phyloP scores from a whole-genome alignment of 2,113 vertebrate species.

The Varanus salvator region DNA sequence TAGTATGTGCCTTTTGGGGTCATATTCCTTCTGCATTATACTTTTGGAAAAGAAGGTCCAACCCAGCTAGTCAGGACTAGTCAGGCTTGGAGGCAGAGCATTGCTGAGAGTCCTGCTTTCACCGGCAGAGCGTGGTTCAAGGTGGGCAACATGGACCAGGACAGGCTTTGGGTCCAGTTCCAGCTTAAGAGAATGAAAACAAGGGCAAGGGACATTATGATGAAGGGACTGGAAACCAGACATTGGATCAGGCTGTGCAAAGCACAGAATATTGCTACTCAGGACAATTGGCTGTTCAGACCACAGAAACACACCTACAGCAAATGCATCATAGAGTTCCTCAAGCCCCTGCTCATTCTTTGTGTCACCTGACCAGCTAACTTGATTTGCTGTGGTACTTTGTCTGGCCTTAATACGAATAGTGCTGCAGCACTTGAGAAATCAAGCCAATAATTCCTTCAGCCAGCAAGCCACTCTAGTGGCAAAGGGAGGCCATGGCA shows the following conservation, averaged over 20 bases:
- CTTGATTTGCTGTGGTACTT: background rate
- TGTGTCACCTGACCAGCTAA: background rate
- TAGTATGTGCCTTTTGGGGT: conserved; percentile 27
- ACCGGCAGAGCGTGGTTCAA: background rate
- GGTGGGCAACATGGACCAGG: background rate
- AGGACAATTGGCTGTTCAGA: background rate
- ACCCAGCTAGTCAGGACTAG: conserved; percentile 9
- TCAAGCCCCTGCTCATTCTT: background rate
- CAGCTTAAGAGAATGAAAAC: background rate
- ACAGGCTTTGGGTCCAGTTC: background rate
- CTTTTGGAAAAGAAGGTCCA: conserved; percentile 29
- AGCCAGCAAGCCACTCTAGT: background rate
- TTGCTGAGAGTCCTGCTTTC: background rate
- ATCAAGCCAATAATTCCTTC: background rate
- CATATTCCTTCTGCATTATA: conserved; percentile 28
- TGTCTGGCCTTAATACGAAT: background rate
- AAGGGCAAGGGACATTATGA: background rate
- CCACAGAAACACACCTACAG: background rate
- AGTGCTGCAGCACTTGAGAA: background rate
- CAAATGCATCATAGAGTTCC: background rate
- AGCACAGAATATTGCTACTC: background rate
- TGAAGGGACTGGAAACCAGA: background rate
- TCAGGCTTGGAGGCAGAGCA: background rate
- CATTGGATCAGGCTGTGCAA: background rate
- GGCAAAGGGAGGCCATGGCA: background rate